Percentiles rank a stretch among this genome's conserved stretches.
Evolutionary conservation across 2,888 invertebrate genomes (phyloP).

Genomic region (Rosalia funebris): DNA sequence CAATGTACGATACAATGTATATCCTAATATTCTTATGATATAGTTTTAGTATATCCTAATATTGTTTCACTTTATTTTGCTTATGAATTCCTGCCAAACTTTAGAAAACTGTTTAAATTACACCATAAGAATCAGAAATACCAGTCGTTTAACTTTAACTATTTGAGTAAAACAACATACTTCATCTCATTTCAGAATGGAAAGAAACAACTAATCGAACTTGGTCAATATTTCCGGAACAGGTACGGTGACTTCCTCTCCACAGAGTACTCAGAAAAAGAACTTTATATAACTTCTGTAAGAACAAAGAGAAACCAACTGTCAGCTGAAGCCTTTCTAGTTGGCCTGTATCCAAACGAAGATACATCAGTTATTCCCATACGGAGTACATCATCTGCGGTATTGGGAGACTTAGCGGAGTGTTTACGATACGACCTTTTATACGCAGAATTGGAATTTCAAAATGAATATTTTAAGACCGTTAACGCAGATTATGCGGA

Average conservation of each 20-base stretch:
- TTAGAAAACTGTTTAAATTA: too few relatives aligned
- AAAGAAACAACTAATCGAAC: slow-evolving; percentile 11
- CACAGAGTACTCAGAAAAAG: slow-evolving; percentile 1
- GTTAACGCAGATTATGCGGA: slow-evolving; percentile 21
- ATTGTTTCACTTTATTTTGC: too few relatives aligned
- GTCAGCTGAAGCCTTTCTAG: slow-evolving; percentile 21
- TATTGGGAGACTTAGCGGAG: slow-evolving; percentile 6
- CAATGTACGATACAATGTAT: too few relatives aligned
- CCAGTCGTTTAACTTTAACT: too few relatives aligned
- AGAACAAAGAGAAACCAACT: slow-evolving; percentile 4
- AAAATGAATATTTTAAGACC: slow-evolving; percentile 9
- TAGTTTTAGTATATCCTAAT: too few relatives aligned
- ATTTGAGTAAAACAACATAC: too few relatives aligned
- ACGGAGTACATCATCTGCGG: neutral
- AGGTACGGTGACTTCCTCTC: slow-evolving; percentile 17
- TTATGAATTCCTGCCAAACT: too few relatives aligned
- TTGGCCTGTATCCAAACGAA: slow-evolving; percentile 14
- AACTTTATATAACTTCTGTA: slow-evolving; percentile 15
- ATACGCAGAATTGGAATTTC: slow-evolving; percentile 10
- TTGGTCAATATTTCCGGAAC: slow-evolving; percentile 25
- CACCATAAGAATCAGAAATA: too few relatives aligned
- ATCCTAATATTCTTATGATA: too few relatives aligned
- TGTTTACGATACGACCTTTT: slow-evolving; percentile 13
- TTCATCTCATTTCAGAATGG: slow-evolving; percentile 18
- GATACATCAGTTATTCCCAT: slow-evolving; percentile 12